Base-by-base conservation (phyloP, 2,797 vertebrate genomes). In the Danionella dracula region DNA sequence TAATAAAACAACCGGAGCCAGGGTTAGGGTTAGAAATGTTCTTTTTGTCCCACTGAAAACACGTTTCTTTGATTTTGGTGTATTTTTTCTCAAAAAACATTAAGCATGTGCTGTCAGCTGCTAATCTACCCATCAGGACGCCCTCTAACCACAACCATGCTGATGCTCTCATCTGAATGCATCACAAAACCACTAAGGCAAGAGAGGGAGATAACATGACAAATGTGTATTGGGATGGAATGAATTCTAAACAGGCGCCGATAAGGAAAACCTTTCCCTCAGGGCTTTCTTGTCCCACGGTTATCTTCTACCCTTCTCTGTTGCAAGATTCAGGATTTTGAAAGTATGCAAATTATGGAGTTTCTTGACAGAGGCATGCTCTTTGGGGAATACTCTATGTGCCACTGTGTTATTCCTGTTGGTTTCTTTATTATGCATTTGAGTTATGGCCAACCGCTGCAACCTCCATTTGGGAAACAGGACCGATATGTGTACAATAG, bases 171-270 rank as follows among this genome's bases (percentile, higher is more conserved):
- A 27, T 27, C 23, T 27, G 23, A 27, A 27, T 27, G 3, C 23
- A 27, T 6, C 23, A 27, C 23, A 63, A 57, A 23, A 40, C 34
- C 8, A 19, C 4, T 19, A 46, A 58, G 3, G 45, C 21, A 15
- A 40, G 20, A 40, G 41, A 44, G 34, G 29, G 17, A 32, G 45
- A 53, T 68, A 59, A 53, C 53, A 45, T 32, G 65, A 71, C 55
- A 56, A 68, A 66, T 19, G 32, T 44, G 32, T 41, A 46, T 54
- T 27, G 17, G 49, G 11, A 37, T 13, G 23, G 64, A 64, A 70
- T 57, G 65, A 64, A 65, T 76, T 61, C 46, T 68, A 62, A 65
- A 37, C 38, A 59, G 46, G 37, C 17, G 13, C 11, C 8, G 29
- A 37, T 70, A 51, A 54, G 29, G 37, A 29, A 35, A 11, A 10